Evolutionary conservation across 2,113 vertebrate genomes (phyloP).

Genomic region (Mionectes macconnelli): DNA sequence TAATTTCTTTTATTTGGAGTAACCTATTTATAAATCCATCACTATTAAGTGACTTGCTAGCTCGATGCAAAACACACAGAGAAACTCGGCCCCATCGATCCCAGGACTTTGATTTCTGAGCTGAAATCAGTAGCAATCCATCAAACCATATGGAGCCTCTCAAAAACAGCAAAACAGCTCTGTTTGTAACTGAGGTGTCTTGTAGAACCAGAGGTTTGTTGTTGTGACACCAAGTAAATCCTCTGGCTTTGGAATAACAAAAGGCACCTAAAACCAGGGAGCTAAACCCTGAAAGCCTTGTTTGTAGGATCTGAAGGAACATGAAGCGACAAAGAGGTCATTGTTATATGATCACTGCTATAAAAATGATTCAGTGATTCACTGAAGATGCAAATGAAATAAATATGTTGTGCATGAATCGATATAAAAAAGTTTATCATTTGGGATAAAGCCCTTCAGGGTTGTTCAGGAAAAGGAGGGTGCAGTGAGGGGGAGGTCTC

Average conservation of each 20-base stretch:
- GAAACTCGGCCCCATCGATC: background rate
- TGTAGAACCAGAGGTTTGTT: background rate
- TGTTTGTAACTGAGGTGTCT: background rate
- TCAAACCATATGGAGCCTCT: background rate
- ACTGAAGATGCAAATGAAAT: background rate
- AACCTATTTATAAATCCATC: slow-evolving; percentile 20
- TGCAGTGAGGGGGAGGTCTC: background rate
- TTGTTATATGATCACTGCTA: background rate
- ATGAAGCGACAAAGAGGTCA: background rate
- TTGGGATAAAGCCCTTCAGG: background rate
- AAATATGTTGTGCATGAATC: background rate
- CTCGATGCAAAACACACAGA: background rate
- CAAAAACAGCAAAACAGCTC: background rate
- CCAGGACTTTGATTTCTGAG: background rate
- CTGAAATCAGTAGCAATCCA: slow-evolving; percentile 5
- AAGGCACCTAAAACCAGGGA: background rate
- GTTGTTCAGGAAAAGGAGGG: background rate
- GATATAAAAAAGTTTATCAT: background rate
- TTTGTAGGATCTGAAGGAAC: background rate
- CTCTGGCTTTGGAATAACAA: background rate
- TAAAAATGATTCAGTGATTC: background rate
- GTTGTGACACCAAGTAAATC: background rate
- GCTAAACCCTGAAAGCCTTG: too few relatives aligned
- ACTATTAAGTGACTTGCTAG: slow-evolving; percentile 9
- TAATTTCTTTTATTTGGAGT: slow-evolving; percentile 6